Percentiles rank a stretch among this genome's conserved stretches.
Evolutionary conservation across 2,888 invertebrate genomes (phyloP).

Genomic region (Hemithea aestivaria): DNA sequence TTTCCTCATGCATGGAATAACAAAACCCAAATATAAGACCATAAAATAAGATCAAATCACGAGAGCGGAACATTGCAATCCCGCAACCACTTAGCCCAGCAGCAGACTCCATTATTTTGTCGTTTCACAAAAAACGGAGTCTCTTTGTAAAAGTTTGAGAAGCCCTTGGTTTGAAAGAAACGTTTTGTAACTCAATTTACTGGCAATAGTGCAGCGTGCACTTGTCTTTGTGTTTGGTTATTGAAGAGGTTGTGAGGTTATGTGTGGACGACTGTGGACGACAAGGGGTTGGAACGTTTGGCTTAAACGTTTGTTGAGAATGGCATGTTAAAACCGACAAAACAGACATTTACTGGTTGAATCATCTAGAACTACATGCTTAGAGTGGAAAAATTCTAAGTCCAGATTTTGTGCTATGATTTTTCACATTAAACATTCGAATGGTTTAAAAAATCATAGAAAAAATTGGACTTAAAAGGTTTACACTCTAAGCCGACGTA

Average conservation of each 20-base stretch:
- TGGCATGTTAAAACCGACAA: no score
- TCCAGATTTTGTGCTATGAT: no score
- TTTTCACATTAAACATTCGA: no score
- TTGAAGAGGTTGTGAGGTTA: slow-evolving; percentile 7
- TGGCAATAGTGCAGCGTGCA: slow-evolving; percentile 54
- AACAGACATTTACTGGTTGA: no score
- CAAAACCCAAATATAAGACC: slow-evolving; percentile 16
- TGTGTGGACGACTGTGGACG: neutral
- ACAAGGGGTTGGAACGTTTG: no score
- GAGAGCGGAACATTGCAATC: slow-evolving; percentile 25
- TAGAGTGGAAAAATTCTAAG: no score
- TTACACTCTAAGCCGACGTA: no score
- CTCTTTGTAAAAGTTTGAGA: slow-evolving; percentile 62
- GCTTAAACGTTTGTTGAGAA: no score
- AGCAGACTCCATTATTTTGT: slow-evolving; percentile 35
- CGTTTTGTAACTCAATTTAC: slow-evolving; percentile 74
- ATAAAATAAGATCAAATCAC: slow-evolving; percentile 17
- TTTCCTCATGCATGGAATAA: neutral
- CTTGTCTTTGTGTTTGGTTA: slow-evolving; percentile 19
- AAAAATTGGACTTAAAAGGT: no score
- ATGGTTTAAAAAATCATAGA: no score
- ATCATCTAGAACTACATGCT: no score
- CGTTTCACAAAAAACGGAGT: slow-evolving; percentile 35
- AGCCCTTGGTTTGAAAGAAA: slow-evolving; percentile 58
- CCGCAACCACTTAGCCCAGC: slow-evolving; percentile 22